Evolutionary conservation across 2,797 vertebrate genomes (phyloP).

Genomic region (Chloroceryle amazona): DNA sequence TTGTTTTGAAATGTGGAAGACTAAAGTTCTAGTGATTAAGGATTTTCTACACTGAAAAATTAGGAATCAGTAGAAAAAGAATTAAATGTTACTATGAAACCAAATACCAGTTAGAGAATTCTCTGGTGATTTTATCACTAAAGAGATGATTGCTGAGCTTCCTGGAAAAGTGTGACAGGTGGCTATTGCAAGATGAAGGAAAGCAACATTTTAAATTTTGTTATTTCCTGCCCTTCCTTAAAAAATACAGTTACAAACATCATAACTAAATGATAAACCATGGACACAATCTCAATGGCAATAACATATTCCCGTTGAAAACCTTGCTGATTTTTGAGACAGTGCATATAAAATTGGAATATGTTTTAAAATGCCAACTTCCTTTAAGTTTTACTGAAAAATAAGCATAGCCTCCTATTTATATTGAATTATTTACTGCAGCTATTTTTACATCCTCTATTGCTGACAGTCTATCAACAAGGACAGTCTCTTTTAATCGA

Average conservation of each 20-base stretch:
- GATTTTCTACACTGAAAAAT: neutral
- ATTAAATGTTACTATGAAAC: neutral
- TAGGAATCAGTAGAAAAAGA: neutral
- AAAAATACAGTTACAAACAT: neutral
- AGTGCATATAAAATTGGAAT: neutral
- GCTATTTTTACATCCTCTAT: neutral
- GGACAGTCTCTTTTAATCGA: neutral
- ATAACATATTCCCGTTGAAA: neutral
- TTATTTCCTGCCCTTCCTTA: neutral
- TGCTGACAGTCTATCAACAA: neutral
- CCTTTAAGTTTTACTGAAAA: neutral
- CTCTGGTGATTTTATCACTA: neutral
- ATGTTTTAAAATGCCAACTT: neutral
- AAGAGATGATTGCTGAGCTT: neutral
- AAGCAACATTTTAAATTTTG: neutral
- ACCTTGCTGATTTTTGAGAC: neutral
- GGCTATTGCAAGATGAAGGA: neutral
- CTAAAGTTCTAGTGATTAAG: neutral
- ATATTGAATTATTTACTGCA: neutral
- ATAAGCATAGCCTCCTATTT: neutral
- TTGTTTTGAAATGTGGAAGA: neutral
- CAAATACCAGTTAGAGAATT: neutral
- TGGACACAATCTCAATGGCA: neutral
- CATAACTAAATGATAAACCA: neutral
- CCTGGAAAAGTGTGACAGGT: neutral